Evolutionary conservation across 1,140 invertebrate species (phyloP).

Genomic region (Cyclina sinensis): DNA sequence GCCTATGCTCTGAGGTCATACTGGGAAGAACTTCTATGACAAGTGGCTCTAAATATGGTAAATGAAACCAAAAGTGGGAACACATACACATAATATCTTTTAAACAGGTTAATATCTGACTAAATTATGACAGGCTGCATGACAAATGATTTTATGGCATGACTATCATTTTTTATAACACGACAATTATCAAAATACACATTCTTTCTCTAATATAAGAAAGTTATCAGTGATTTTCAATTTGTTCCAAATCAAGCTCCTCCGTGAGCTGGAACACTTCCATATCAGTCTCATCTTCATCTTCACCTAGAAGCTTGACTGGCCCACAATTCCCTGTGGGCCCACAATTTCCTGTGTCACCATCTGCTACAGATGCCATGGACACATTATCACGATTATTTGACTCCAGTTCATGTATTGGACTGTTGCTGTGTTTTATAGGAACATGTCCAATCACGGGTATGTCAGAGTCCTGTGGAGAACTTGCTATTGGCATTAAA

Average conservation of each 20-base stretch:
- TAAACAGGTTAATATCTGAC: background rate
- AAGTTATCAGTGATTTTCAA: constrained; percentile 77
- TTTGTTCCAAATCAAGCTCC: constrained; percentile 82
- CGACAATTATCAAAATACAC: too few species aligned
- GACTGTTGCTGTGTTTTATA: constrained; percentile 67
- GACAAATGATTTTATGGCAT: background rate
- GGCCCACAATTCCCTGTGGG: constrained; percentile 70
- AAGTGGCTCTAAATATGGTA: too few species aligned
- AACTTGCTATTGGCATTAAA: constrained; percentile 81
- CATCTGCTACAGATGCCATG: constrained; percentile 69
- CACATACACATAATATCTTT: background rate
- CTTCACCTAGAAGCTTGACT: constrained; percentile 76
- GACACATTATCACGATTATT: constrained; percentile 71
- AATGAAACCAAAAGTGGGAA: background rate
- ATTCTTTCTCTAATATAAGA: background rate
- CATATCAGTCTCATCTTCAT: constrained; percentile 70
- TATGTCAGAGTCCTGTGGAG: constrained; percentile 77
- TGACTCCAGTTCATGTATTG: constrained; percentile 69
- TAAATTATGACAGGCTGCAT: background rate
- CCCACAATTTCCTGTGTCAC: constrained; percentile 42
- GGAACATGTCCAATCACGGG: constrained; percentile 55
- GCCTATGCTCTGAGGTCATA: too few species aligned
- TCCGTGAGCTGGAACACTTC: constrained; percentile 78
- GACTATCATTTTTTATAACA: too few species aligned
- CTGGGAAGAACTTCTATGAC: too few species aligned